Evolutionary conservation across 2,797 vertebrate genomes (phyloP).

Genomic region (Anabacerthia variegaticeps): DNA sequence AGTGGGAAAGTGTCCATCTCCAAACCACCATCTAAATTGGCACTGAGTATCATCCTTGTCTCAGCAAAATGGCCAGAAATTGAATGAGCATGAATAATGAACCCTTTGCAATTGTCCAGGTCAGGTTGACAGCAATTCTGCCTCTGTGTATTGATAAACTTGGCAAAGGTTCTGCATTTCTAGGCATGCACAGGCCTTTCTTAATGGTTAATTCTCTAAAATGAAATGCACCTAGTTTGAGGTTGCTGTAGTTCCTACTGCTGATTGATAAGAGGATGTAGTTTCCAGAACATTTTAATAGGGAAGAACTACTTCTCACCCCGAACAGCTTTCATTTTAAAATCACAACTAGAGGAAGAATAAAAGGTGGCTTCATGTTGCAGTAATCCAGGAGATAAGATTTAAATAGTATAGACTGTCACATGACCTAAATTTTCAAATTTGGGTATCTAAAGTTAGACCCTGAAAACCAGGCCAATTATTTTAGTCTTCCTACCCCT

Average conservation of each 20-base stretch:
- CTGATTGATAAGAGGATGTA: background rate
- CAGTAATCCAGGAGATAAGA: conserved; percentile 15
- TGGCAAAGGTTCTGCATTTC: conserved; percentile 38
- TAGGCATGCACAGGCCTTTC: background rate
- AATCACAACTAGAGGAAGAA: background rate
- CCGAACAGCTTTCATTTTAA: background rate
- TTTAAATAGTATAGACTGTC: conserved; percentile 52
- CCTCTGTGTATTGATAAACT: conserved; percentile 49
- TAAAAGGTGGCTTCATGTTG: background rate
- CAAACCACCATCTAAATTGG: conserved; percentile 56
- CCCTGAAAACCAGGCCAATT: conserved; percentile 60
- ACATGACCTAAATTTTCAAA: conserved; percentile 55
- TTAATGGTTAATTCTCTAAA: conserved; percentile 29
- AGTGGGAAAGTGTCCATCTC: conserved; percentile 62
- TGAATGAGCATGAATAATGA: conserved; percentile 66
- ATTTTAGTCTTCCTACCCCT: conserved; percentile 57
- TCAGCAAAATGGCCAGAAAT: conserved; percentile 48
- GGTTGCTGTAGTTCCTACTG: background rate
- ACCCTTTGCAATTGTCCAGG: conserved; percentile 55
- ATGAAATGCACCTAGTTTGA: background rate
- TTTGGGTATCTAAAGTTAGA: conserved; percentile 56
- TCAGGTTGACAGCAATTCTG: conserved; percentile 56
- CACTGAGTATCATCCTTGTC: conserved; percentile 34
- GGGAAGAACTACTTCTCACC: background rate
- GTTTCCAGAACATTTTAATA: background rate